Evolutionary conservation across 2,888 invertebrate species (phyloP), one percentile per base, ranked within the genome.

Genomic region (Oxyteleia sp.): DNA sequence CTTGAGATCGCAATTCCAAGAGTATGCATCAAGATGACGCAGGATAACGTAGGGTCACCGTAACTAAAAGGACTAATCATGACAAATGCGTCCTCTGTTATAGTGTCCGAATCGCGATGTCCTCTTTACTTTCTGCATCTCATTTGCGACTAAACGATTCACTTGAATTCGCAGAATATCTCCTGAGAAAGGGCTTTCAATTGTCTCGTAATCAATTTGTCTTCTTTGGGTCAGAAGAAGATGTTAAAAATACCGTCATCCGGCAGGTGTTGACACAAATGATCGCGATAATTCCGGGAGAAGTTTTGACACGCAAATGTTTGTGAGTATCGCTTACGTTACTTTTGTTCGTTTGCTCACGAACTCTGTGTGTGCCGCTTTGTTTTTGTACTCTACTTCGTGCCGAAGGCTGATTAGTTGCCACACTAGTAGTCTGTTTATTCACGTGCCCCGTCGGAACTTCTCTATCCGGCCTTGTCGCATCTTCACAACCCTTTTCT

Each of bases 1-100:
- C 66, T 20, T 38, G 51, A 55, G 38, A 63, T 68, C 63, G 64
- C 47, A 45, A 75, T 47, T 61, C 38, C 64, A 47, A 20, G 53
- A 55, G 59, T 64, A 71, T 64, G 59, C 72, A 66, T 82, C 82
- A 72, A 82, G 68, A 26, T 78, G 76, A 79, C 15, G 57, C 47
- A 61, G 87, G 85, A 87, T 89, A 89, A 88, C 84, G 89, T 85
- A 84, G 89, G 89, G 88, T 89, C 88, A 89, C 89, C 90, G 89
- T 91, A 90, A 92, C 91, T 91, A 92, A 92, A 91, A 89, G 88
- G 89, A 88, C 91, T 92, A 92, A 92, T 92, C 92, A 89, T 91
- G 92, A 92, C 90, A 92, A 92, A 92, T 92, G 92, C 87, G 86
- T 79, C 61, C 59, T 75, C 81, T 76, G 80, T 85, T 85, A 80